A percentile compares a stretch with the other conserved stretches of the same genome.
Conservation (phyloP, 2,113 vertebrate genomes). For the Cricetomys ansorgei region DNA sequence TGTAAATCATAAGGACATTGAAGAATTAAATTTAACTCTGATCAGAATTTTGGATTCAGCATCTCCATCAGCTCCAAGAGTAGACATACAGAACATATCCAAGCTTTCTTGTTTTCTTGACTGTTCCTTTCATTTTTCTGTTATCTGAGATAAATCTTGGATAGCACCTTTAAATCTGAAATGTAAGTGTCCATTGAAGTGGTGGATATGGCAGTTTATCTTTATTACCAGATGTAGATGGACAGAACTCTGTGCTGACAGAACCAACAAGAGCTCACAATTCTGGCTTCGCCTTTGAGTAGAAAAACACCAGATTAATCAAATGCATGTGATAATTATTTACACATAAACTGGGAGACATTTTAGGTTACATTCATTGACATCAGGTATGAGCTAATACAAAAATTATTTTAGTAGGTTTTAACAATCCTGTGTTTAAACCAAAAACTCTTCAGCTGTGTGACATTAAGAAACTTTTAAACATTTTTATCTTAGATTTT, state of each 20-base stretch:
- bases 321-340: not conserved
- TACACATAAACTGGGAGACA: not conserved
- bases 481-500: not conserved
- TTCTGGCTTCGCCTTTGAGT: not conserved
- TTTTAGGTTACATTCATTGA: not conserved
- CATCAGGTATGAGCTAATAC: not conserved
- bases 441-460: not conserved
- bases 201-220: not conserved
- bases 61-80: not conserved
- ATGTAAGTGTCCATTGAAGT: not conserved
- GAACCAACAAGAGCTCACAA: not conserved
- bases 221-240: not conserved
- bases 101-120: not conserved
- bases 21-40: not conserved
- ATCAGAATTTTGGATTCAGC: not conserved
- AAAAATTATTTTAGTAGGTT: not conserved
- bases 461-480: conserved; percentile 2
- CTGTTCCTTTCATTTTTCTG: not conserved
- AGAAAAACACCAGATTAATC: not conserved
- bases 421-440: not conserved
- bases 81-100: not conserved
- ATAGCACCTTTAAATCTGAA: not conserved
- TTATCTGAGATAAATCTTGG: not conserved
- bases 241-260: not conserved
- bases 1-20: not conserved